phyloP scores from a whole-genome alignment of 2,797 vertebrate species.

The Nyctibius grandis region DNA sequence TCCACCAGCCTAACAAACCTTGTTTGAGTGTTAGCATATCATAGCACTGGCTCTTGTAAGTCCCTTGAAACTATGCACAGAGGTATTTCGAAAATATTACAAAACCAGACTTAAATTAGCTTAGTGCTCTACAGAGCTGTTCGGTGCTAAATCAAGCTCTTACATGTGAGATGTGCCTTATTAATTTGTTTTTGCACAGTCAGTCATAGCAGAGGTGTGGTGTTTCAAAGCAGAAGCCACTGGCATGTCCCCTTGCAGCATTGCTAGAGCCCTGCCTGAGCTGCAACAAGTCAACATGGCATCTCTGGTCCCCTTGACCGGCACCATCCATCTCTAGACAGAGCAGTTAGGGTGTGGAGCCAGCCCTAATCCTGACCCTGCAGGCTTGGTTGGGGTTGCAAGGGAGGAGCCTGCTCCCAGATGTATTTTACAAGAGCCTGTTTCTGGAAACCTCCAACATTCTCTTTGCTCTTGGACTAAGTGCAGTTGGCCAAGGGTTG shows the following conservation, averaged over 20 bases:
- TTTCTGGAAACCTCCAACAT: not conserved
- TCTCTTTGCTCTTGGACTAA: not conserved
- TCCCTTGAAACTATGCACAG: not conserved
- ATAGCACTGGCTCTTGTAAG: not conserved
- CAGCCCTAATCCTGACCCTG: accelerated
- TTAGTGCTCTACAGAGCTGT: not conserved
- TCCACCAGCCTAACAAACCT: not conserved
- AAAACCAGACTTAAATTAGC: not conserved
- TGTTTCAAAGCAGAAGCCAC: not conserved
- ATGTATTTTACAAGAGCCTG: not conserved
- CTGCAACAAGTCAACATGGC: accelerated
- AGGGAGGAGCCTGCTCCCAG: not conserved
- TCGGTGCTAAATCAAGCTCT: not conserved
- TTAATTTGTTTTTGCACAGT: not conserved
- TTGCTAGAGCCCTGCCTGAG: not conserved
- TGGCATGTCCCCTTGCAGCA: not conserved
- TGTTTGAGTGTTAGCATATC: not conserved
- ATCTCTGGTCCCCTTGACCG: not conserved
- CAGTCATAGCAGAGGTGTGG: not conserved
- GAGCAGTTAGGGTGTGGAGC: not conserved
- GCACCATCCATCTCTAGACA: not conserved
- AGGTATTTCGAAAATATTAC: not conserved
- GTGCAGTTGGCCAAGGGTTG: not conserved
- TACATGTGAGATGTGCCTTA: not conserved
- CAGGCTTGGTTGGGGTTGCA: not conserved